Conservation (phyloP, 2,797 vertebrate species). For the Acanthurus lineatus region DNA sequence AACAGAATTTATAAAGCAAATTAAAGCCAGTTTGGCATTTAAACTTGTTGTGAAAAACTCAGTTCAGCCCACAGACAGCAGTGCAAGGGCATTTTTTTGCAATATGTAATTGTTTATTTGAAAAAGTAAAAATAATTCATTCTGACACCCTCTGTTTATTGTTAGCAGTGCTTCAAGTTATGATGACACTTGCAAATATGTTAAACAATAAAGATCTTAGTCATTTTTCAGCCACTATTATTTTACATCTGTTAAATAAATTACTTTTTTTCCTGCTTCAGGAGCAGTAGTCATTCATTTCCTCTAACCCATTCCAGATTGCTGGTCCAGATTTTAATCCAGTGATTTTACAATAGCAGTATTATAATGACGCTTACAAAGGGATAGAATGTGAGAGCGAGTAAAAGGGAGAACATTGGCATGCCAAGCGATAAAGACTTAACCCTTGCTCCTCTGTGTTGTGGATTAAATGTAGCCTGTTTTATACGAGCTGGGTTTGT, state of each 20-base stretch:
- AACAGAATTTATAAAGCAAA: background rate
- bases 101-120: conserved; percentile 10
- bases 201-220: conserved; percentile 9
- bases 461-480: conserved; percentile 72
- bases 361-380: conserved; percentile 52
- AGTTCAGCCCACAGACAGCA: background rate
- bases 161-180: conserved; percentile 7
- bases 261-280: conserved; percentile 22
- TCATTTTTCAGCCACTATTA: conserved; percentile 6
- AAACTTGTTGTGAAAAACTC: background rate
- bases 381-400: conserved; percentile 40
- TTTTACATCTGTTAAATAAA: conserved; percentile 62
- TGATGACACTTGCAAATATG: background rate
- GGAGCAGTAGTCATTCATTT: conserved; percentile 37
- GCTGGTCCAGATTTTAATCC: conserved; percentile 56
- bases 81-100: background rate
- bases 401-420: conserved; percentile 51
- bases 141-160: conserved; percentile 30
- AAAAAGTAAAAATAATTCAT: conserved; percentile 24
- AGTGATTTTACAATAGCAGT: conserved; percentile 56
- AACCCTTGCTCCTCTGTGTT: conserved; percentile 63
- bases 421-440: conserved; percentile 58
- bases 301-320: conserved; percentile 49
- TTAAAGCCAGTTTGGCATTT: conserved; percentile 1
- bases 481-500: conserved; percentile 63